Percentiles rank a stretch among this genome's conserved stretches.
Conservation (phyloP, 2,113 vertebrate genomes). For the Leucopsar rothschildi region DNA sequence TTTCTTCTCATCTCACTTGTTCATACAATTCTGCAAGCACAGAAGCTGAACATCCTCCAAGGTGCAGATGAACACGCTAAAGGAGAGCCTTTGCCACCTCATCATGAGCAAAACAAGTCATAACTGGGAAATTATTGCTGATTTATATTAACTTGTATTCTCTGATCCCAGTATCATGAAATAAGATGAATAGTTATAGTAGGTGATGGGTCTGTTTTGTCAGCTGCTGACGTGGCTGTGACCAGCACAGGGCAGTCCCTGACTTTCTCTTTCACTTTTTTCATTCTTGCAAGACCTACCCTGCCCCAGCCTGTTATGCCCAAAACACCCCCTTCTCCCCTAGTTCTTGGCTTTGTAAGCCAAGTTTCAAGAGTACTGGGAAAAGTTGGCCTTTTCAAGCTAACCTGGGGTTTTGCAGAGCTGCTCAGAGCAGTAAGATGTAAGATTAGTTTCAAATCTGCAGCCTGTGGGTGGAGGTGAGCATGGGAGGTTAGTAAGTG, state of each 20-base stretch:
- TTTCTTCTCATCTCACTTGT: neutral
- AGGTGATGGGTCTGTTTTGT: fast-evolving
- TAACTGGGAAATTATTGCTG: neutral
- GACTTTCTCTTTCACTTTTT: neutral
- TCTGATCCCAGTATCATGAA: neutral
- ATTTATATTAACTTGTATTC: neutral
- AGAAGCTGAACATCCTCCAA: neutral
- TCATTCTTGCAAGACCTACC: neutral
- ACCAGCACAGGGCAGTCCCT: neutral
- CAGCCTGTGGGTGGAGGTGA: neutral
- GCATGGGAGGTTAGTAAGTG: neutral
- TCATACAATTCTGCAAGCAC: neutral
- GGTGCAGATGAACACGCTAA: neutral
- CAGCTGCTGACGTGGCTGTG: neutral
- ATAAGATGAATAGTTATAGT: neutral
- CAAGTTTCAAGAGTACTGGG: neutral
- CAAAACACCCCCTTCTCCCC: neutral
- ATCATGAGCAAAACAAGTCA: neutral
- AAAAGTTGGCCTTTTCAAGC: neutral
- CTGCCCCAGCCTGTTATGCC: neutral
- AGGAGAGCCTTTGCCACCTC: neutral
- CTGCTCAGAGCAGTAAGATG: neutral
- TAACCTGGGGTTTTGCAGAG: neutral
- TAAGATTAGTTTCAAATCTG: neutral
- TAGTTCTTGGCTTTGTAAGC: neutral